Evolutionary conservation across 2,888 invertebrate genomes (phyloP), one percentile per base, ranked within the genome.

Genomic region (Cryptus armator): DNA sequence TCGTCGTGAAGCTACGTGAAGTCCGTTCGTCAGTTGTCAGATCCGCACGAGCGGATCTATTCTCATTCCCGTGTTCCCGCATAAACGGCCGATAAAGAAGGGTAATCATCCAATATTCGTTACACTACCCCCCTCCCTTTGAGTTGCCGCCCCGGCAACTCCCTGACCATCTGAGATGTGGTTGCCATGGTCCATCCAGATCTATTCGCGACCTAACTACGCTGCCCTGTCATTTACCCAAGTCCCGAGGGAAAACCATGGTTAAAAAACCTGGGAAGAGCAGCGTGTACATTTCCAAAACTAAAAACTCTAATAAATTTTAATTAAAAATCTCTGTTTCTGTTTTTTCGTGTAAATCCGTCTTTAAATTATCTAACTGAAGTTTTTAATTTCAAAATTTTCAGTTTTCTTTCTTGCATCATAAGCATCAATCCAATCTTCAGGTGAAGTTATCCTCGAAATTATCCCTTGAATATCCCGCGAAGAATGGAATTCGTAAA

Each of bases 151-250:
- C 67, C 67, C 19, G 51, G 51, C 14, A 70, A 70, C 29, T 70
- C n/a, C 51, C 16, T 70, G 14, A 51, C 12, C 14, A 44, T 32
- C 70, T 24, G n/a, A 48, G 70, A 70, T 51, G 70, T 32, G 48
- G 48, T 70, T 70, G 70, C 48, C 70, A 70, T 51, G 51, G 70
- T 70, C 70, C 51, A 51, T 70, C 70, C 70, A 70, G 51, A 48
- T 70, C n/a, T 32, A 14, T 24, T 48, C 51, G n/a, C 51, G 29
- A 70, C n/a, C n/a, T n/a, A n/a, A n/a, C n/a, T n/a, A n/a, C n/a
- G n/a, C 70, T 70, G 70, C n/a, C 32, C 70, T 70, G 70, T 51
- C 14, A 70, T 70, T 37, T 37, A 37, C 37, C 37, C 37, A 37
- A 37, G 37, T 37, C 7, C 37, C 37, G 37, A 7, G 37, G 37